phyloP scores from a whole-genome alignment of 2,888 invertebrate genomes.

The Hecatera dysodea region DNA sequence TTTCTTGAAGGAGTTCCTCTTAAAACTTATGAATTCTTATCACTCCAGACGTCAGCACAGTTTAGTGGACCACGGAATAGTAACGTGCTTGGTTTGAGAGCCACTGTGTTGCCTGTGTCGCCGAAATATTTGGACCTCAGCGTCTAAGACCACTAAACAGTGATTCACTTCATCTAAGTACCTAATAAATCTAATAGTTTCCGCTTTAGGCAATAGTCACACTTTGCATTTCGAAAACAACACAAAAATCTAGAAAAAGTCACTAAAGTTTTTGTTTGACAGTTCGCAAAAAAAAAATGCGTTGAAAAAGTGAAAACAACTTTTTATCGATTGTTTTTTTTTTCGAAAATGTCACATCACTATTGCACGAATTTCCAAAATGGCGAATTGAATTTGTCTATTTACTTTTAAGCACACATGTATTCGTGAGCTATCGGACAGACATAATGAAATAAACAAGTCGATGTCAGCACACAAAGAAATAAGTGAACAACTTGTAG shows the following conservation, averaged over 20 bases:
- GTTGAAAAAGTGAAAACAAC: neutral
- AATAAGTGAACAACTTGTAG: slow-evolving; percentile 20
- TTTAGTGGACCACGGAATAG: slow-evolving; percentile 10
- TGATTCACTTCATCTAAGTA: slow-evolving; percentile 33
- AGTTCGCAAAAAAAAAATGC: neutral
- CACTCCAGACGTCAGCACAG: slow-evolving; percentile 43
- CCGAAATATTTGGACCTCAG: slow-evolving; percentile 24
- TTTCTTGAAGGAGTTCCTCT: slow-evolving; percentile 13
- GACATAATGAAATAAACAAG: slow-evolving; percentile 56
- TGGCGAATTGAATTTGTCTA: slow-evolving; percentile 15
- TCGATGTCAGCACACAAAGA: slow-evolving; percentile 12
- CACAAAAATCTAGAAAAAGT: neutral
- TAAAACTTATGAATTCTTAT: neutral
- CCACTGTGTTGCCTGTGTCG: slow-evolving; percentile 8
- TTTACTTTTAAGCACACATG: slow-evolving; percentile 42
- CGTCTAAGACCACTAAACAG: slow-evolving; percentile 4
- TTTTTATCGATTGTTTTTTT: slow-evolving; percentile 2
- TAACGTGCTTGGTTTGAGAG: slow-evolving; percentile 23
- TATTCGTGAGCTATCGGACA: slow-evolving; percentile 25
- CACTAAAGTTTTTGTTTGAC: neutral
- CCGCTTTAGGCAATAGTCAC: neutral
- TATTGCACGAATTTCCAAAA: slow-evolving; percentile 17
- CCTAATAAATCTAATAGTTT: slow-evolving; percentile 27
- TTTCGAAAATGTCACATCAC: slow-evolving; percentile 29
- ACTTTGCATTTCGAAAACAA: neutral